Conservation (phyloP, 2,113 vertebrate genomes). For the Archocentrus centrarchus region DNA sequence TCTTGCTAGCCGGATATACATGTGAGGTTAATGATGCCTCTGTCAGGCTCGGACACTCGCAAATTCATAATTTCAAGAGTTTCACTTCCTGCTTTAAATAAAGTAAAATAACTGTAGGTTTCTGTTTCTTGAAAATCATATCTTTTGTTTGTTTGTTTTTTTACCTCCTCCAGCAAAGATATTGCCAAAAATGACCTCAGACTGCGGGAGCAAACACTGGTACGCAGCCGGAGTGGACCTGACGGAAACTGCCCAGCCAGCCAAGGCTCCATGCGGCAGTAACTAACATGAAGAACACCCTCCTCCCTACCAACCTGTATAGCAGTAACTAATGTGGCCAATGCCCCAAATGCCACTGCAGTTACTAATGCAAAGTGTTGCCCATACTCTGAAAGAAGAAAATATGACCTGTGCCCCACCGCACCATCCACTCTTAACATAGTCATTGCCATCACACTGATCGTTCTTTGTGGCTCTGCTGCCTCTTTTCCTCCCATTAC, state of each 20-base stretch:
- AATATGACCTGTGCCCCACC: conserved; percentile 26
- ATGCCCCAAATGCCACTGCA: conserved; percentile 68
- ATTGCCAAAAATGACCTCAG: conserved; percentile 96
- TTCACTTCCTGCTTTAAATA: conserved; percentile 1
- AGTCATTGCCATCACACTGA: conserved; percentile 39
- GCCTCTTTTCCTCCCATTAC: conserved; percentile 43
- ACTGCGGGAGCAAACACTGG: conserved; percentile 85
- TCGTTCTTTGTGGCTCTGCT: conserved; percentile 22
- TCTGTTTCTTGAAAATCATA: background rate
- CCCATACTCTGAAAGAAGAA: conserved; percentile 65
- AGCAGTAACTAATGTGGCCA: conserved; percentile 73
- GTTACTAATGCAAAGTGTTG: conserved; percentile 74
- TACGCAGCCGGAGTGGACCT: conserved; percentile 93
- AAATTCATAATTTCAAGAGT: background rate
- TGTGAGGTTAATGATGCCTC: background rate
- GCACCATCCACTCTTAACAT: conserved; percentile 5
- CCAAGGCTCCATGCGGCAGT: conserved; percentile 94
- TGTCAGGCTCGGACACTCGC: background rate
- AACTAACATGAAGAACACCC: conserved; percentile 83
- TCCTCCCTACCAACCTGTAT: conserved; percentile 33
- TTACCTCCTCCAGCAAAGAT: conserved; percentile 84
- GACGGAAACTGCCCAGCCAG: conserved; percentile 90
- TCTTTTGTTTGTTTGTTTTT: background rate
- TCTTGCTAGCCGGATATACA: background rate
- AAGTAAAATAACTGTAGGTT: background rate